These are phyloP conservation scores for Seladonia tumulorum DNA, from an alignment of 2,888 invertebrate species.

Conservation along the genomic window DNA sequence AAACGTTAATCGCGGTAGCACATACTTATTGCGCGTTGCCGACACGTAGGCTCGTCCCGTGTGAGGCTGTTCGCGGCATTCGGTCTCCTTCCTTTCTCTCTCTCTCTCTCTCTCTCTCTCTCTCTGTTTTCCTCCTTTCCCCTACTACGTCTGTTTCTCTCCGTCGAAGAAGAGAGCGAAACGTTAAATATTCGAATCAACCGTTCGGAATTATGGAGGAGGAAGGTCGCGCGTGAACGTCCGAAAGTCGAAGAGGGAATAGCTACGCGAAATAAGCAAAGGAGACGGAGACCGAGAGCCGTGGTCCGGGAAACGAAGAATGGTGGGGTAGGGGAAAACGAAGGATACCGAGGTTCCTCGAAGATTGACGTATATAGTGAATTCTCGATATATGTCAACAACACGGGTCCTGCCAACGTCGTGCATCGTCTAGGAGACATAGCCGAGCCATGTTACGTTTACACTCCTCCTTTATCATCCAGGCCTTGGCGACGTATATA, in stretches of 20 bases:
- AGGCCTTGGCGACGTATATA: too few relatives aligned
- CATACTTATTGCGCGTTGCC: conserved; percentile 72
- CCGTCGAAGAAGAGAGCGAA: conserved; percentile 49
- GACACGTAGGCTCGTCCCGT: conserved; percentile 56
- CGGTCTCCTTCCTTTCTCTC: not conserved
- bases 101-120: not conserved
- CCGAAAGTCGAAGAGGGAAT: conserved; percentile 48
- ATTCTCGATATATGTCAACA: too few relatives aligned
- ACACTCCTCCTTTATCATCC: too few relatives aligned
- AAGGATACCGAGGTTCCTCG: conserved; percentile 27
- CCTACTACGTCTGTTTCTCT: not conserved
- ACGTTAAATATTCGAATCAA: conserved; percentile 75
- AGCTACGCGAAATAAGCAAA: conserved; percentile 24
- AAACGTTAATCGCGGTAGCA: conserved; percentile 78
- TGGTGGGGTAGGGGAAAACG: not conserved
- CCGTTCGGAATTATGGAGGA: conserved; percentile 72
- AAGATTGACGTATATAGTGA: conserved; percentile 31
- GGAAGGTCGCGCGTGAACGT: conserved; percentile 59
- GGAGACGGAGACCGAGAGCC: conserved; percentile 36
- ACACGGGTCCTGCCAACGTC: too few relatives aligned
- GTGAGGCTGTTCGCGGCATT: conserved; percentile 42
- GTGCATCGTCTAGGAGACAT: too few relatives aligned
- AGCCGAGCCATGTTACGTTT: too few relatives aligned
- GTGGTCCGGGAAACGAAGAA: conserved; percentile 12
- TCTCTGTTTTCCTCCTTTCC: not conserved